Conservation (phyloP, 2,113 vertebrate genomes). For the Cyanoderma ruficeps region DNA sequence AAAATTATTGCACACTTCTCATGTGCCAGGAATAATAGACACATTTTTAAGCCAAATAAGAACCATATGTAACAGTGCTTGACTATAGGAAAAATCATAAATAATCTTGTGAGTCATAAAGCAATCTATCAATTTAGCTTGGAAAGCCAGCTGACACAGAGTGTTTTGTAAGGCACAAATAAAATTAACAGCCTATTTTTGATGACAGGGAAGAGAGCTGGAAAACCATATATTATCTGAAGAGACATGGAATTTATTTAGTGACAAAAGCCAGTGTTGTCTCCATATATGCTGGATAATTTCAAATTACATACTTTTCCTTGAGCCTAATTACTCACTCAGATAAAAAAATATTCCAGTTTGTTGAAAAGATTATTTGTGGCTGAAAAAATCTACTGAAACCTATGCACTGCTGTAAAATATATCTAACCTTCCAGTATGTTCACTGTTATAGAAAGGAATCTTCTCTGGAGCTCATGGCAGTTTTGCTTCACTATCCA, state of each 20-base stretch:
- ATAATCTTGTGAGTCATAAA: conserved; percentile 41
- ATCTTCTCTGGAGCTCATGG: background rate
- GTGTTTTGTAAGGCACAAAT: conserved; percentile 15
- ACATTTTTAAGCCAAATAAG: conserved; percentile 1
- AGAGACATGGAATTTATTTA: background rate
- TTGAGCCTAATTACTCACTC: background rate
- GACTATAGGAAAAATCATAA: conserved; percentile 12
- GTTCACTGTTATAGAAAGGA: background rate
- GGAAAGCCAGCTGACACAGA: conserved; percentile 23
- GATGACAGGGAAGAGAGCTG: background rate
- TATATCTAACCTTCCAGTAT: background rate
- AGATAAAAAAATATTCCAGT: background rate
- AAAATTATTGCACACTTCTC: background rate
- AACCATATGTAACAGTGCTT: background rate
- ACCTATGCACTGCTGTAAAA: background rate
- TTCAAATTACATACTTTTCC: background rate
- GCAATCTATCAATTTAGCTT: conserved; percentile 17
- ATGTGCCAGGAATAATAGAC: conserved; percentile 4
- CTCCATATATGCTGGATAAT: background rate
- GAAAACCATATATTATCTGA: background rate
- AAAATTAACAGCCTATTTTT: conserved; percentile 31
- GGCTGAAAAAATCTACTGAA: background rate
- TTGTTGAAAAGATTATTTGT: background rate
- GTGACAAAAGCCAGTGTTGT: background rate
- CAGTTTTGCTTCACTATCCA: background rate